Evolutionary conservation across 2,113 vertebrate species (phyloP), one percentile per base, ranked within the genome.

Genomic region (Podarcis raffonei): DNA sequence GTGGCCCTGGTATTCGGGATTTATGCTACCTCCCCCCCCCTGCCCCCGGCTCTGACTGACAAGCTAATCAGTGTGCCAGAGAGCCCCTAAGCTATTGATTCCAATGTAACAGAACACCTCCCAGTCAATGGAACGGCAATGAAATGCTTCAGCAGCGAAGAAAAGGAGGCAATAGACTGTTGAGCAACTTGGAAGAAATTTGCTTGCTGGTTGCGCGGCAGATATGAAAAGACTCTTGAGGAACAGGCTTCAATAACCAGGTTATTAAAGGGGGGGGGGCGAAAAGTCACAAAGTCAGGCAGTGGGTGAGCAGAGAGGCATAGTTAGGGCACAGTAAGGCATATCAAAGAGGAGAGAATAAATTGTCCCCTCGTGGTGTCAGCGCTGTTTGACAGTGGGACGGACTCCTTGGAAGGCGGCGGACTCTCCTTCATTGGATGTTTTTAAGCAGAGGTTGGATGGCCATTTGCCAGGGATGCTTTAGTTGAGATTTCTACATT

Each of bases 131-230:
- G 98, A 98, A 98, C 96, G 96, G 98, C 98, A 98, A 98, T 98
- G 98, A 98, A 99, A 99, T 98, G 98, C 98, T 98, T 98, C 98
- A 98, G 98, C 98, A 97, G 96, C 95, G 95, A 97, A 98, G 98
- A 98, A 98, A 98, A 96, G 97, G 97, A 97, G 97, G 97, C 97
- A 97, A 97, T 97, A 96, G 97, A 93, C 96, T 98, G 97, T 97
- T 97, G 98, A 98, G 97, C 97, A 98, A 98, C 98, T 84, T 98
- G 98, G 98, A 98, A 98, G 98, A 98, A 98, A 98, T 98, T 96
- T 98, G 97, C 98, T 98, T 94, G 97, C 97, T 97, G 97, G 97
- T 98, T 98, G 96, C 96, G 97, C 94, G 94, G 97, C 96, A 95
- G 94, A 95, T 96, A 96, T 94, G 95, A 96, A 98, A 98, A 97